A percentile compares a stretch with the other conserved stretches of the same genome.
Conservation (phyloP, 2,113 vertebrate genomes). For the Zapornia atra region DNA sequence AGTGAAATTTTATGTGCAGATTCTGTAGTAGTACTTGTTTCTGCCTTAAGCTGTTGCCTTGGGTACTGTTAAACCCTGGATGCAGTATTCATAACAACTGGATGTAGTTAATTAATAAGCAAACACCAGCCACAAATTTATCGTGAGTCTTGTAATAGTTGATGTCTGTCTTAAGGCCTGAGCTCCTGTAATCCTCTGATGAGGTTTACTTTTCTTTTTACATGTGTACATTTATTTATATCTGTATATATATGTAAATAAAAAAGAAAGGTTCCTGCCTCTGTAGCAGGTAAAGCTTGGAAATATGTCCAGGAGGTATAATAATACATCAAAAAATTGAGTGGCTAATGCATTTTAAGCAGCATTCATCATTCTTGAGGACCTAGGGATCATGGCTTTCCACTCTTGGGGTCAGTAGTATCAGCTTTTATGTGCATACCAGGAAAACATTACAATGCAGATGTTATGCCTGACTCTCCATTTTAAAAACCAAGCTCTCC, state of each 20-base stretch:
- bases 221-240: background rate
- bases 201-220: background rate
- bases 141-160: background rate
- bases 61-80: background rate
- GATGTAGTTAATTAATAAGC: background rate
- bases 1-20: background rate
- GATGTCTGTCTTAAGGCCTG: background rate
- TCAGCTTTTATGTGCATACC: background rate
- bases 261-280: background rate
- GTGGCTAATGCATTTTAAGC: slow-evolving; percentile 23
- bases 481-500: background rate
- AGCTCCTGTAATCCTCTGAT: background rate
- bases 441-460: background rate
- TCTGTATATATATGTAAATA: background rate
- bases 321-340: background rate
- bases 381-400: background rate
- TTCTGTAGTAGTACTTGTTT: background rate
- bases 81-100: background rate
- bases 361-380: background rate
- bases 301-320: background rate
- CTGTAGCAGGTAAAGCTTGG: background rate
- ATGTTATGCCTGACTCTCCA: background rate
- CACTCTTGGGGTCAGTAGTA: background rate
- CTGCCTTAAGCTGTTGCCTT: background rate
- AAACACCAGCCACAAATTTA: background rate